A percentile compares a stretch with the other conserved stretches of the same genome.
Conservation (phyloP, 1,140 invertebrate genomes). For the Philopotamus ludificatus region DNA sequence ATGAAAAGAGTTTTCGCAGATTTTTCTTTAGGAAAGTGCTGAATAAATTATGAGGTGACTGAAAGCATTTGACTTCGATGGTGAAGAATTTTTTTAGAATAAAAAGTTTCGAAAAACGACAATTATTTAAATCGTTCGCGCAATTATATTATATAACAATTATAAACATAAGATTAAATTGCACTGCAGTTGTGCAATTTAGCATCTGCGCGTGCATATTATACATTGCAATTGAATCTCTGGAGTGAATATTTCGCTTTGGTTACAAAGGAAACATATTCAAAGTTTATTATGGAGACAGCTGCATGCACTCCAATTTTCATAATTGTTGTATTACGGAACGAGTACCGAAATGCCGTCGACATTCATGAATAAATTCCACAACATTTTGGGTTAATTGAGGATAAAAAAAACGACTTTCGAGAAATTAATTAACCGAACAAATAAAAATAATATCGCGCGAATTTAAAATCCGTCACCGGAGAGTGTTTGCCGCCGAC, state of each 20-base stretch:
- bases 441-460: neutral
- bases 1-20: neutral
- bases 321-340: neutral
- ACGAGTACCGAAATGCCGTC: neutral
- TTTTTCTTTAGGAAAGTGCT: neutral
- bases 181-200: too few relatives aligned
- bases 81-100: too few relatives aligned
- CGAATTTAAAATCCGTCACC: slow-evolving; percentile 20
- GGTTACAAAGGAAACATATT: neutral
- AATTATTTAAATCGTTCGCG: neutral
- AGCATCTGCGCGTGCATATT: too few relatives aligned
- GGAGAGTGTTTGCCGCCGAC: slow-evolving; percentile 14
- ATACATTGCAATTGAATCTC: too few relatives aligned
- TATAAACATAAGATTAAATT: too few relatives aligned
- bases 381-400: neutral
- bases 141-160: too few relatives aligned
- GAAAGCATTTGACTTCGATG: neutral
- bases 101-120: neutral
- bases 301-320: neutral
- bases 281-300: neutral
- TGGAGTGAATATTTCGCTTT: too few relatives aligned
- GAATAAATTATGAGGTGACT: neutral
- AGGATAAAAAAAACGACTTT: too few relatives aligned
- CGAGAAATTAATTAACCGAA: neutral
- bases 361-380: neutral